Conservation (phyloP, 2,113 vertebrate species). For the Chauna torquata region DNA sequence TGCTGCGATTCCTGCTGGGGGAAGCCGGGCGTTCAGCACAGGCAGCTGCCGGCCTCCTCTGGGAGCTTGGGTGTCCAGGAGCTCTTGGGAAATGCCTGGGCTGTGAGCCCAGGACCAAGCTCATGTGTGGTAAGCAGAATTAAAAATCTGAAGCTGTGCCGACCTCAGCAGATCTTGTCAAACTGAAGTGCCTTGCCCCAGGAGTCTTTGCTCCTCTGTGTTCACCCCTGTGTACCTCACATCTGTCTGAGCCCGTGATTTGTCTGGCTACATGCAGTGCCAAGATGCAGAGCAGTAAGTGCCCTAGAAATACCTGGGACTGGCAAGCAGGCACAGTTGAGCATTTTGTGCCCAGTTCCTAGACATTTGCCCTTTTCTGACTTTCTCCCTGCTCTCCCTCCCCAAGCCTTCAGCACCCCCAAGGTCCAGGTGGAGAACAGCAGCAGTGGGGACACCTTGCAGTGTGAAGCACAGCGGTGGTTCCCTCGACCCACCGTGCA, state of each 20-base stretch:
- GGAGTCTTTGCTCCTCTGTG: neutral
- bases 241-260: neutral
- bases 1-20: rapidly evolving
- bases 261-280: rapidly evolving
- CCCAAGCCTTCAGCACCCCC: constrained; percentile 71
- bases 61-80: neutral
- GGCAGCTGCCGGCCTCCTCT: neutral
- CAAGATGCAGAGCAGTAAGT: neutral
- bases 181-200: neutral
- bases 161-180: neutral
- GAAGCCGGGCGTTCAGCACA: rapidly evolving
- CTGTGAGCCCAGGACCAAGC: neutral
- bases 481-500: constrained; percentile 61
- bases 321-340: neutral
- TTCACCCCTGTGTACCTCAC: neutral
- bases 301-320: neutral
- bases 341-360: neutral
- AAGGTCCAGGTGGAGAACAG: constrained; percentile 40
- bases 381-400: neutral
- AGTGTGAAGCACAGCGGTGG: constrained; percentile 64
- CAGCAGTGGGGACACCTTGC: constrained; percentile 16
- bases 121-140: neutral
- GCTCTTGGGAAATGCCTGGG: neutral
- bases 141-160: neutral
- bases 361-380: neutral